Evolutionary conservation across 2,888 invertebrate genomes (phyloP).

Genomic region (Lobophora halterata): DNA sequence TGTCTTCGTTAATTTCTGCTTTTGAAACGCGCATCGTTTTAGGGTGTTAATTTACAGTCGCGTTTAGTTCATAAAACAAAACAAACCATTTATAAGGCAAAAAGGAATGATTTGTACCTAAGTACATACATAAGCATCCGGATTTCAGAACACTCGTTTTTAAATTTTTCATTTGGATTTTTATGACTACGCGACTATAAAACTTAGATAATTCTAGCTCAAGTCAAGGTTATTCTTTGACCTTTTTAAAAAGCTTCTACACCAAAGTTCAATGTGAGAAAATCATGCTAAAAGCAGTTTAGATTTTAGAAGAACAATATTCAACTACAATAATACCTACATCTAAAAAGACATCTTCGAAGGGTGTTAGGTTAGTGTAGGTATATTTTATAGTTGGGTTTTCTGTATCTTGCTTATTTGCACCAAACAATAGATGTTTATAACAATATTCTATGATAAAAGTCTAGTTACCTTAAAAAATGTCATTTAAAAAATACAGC

Average conservation of each 20-base stretch:
- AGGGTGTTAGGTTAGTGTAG: too few relatives aligned
- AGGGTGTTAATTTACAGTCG: constrained; percentile 9
- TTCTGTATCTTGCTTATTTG: too few relatives aligned
- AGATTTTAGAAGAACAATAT: constrained; percentile 15
- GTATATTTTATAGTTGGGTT: too few relatives aligned
- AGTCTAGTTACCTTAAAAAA: too few relatives aligned
- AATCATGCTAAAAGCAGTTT: constrained; percentile 14
- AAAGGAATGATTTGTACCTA: too few relatives aligned
- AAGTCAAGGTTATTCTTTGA: constrained; percentile 19
- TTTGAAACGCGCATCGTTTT: constrained; percentile 6
- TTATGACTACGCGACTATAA: constrained; percentile 20
- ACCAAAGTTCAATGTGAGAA: constrained; percentile 15
- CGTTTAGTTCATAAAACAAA: constrained; percentile 9
- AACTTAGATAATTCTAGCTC: constrained; percentile 16
- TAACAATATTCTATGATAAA: too few relatives aligned
- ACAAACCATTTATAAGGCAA: background rate
- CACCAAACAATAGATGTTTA: too few relatives aligned
- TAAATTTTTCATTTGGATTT: too few relatives aligned
- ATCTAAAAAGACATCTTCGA: background rate
- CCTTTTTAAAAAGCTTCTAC: constrained; percentile 3
- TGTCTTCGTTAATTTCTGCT: constrained; percentile 4
- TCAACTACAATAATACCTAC: background rate
- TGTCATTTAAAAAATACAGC: too few relatives aligned
- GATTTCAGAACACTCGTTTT: too few relatives aligned
- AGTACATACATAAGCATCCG: too few relatives aligned